Evolutionary conservation across 1,140 invertebrate species (phyloP).

Genomic region (Leptinotarsa lineolata): DNA sequence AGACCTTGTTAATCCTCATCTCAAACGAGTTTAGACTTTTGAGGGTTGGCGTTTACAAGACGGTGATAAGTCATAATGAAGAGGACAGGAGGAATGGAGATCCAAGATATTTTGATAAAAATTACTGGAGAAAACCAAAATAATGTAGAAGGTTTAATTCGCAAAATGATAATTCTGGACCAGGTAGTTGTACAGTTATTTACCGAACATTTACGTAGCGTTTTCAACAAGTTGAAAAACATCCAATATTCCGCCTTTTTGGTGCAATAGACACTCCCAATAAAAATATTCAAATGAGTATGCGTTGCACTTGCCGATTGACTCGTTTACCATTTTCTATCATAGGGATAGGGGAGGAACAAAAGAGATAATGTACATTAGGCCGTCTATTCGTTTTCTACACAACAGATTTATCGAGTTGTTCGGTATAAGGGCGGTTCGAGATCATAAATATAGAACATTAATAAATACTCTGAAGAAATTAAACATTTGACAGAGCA

Average conservation of each 20-base stretch:
- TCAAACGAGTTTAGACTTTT: no score
- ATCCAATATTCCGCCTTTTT: not conserved
- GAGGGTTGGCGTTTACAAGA: no score
- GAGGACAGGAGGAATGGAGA: no score
- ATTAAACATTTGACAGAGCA: constrained; percentile 52
- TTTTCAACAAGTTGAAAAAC: no score
- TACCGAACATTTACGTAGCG: no score
- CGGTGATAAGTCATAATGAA: no score
- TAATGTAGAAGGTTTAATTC: no score
- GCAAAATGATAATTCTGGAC: no score
- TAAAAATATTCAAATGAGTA: not conserved
- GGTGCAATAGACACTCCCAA: not conserved
- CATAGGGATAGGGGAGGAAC: not conserved
- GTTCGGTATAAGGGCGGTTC: constrained; percentile 40
- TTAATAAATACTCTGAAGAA: constrained; percentile 52
- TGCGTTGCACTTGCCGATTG: not conserved
- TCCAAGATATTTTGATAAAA: no score
- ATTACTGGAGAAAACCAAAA: no score
- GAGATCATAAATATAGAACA: constrained; percentile 49
- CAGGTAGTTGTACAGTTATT: no score
- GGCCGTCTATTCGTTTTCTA: constrained; percentile 35
- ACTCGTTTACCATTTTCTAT: constrained; percentile 1
- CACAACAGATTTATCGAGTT: constrained; percentile 40
- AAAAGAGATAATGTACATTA: constrained; percentile 35
- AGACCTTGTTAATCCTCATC: no score